phyloP scores from a whole-genome alignment of 2,113 vertebrate genomes.

The Ochotona curzoniae region DNA sequence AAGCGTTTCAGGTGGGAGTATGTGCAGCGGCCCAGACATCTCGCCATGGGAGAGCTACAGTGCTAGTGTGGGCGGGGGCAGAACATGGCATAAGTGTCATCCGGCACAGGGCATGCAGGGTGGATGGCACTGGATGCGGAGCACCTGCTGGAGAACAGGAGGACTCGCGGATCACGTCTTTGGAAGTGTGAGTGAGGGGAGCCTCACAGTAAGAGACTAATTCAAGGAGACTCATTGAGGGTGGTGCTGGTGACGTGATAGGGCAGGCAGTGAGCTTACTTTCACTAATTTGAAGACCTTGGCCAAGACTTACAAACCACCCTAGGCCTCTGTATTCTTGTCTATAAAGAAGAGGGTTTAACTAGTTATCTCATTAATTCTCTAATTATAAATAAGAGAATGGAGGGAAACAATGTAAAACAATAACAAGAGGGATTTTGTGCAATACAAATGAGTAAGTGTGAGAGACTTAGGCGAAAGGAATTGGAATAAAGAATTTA shows the following conservation, averaged over 20 bases:
- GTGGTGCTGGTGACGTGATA: background rate
- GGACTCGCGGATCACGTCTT: background rate
- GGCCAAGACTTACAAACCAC: background rate
- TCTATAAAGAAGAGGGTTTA: background rate
- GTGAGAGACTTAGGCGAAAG: background rate
- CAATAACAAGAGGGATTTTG: background rate
- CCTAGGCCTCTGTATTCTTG: background rate
- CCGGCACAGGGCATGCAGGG: no score
- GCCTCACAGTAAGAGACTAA: background rate
- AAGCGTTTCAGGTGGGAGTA: background rate
- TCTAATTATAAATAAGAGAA: background rate
- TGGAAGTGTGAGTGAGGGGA: background rate
- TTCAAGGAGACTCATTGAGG: background rate
- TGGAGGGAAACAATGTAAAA: background rate
- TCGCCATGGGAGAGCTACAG: background rate
- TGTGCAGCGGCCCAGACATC: background rate
- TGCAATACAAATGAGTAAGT: background rate
- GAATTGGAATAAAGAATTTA: background rate
- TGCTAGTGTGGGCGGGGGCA: background rate
- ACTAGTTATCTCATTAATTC: background rate
- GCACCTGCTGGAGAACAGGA: background rate
- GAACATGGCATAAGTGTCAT: accelerated
- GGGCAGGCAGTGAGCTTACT: background rate
- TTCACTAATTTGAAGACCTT: background rate
- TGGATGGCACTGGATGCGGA: background rate